phyloP scores from a whole-genome alignment of 2,888 invertebrate genomes.

The Helleia helle region DNA sequence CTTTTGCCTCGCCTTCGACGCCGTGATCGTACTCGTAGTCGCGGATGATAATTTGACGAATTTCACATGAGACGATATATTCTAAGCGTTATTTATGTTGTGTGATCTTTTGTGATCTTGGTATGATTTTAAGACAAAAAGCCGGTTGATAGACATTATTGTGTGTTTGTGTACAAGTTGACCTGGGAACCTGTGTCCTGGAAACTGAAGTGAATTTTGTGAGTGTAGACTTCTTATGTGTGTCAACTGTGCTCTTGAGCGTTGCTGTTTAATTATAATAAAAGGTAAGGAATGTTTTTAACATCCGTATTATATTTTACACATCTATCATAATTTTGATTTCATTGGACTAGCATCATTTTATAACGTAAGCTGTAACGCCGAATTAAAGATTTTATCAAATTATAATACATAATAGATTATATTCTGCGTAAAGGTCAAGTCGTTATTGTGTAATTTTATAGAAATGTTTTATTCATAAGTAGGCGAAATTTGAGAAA shows the following conservation, averaged over 20 bases:
- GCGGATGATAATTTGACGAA: constrained; percentile 52
- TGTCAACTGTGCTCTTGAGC: constrained; percentile 45
- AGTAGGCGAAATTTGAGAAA: too few relatives aligned
- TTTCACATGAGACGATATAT: constrained; percentile 52
- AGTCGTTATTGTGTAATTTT: too few relatives aligned
- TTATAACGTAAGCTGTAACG: too few relatives aligned
- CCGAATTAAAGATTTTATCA: too few relatives aligned
- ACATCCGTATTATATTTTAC: not conserved
- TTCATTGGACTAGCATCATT: too few relatives aligned
- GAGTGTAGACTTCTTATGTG: constrained; percentile 44
- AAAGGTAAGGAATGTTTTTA: constrained; percentile 34
- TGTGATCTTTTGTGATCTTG: constrained; percentile 31
- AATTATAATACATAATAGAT: too few relatives aligned
- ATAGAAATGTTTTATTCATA: too few relatives aligned
- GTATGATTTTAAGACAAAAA: constrained; percentile 39
- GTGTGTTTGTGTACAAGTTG: constrained; percentile 46
- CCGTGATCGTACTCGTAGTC: constrained; percentile 66
- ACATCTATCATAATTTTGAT: too few relatives aligned
- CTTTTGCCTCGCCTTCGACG: constrained; percentile 61
- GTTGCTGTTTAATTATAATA: constrained; percentile 34
- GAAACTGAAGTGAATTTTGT: constrained; percentile 47
- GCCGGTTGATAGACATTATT: constrained; percentile 34
- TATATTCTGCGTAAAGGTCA: too few relatives aligned
- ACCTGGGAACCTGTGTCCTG: constrained; percentile 39
- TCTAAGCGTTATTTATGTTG: constrained; percentile 32